These are phyloP conservation scores for Balaenoptera acutorostrata DNA, from an alignment of 2,113 vertebrate species.

Conservation along the genomic window DNA sequence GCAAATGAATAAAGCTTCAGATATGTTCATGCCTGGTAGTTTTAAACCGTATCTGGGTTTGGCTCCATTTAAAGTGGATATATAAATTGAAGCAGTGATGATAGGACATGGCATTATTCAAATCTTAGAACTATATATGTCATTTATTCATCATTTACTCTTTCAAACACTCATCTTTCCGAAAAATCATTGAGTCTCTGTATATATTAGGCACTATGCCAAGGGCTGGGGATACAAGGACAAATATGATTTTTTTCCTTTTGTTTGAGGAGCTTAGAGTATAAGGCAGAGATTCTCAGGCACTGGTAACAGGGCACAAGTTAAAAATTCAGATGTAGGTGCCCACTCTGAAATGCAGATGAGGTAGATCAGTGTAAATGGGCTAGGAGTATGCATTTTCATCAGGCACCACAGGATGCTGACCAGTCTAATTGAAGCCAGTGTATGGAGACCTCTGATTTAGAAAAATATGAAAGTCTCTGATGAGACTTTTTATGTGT, in stretches of 20 bases:
- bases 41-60: not conserved
- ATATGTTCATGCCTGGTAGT: not conserved
- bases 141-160: not conserved
- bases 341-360: too few relatives aligned
- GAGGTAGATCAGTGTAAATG: not conserved
- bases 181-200: not conserved
- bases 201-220: not conserved
- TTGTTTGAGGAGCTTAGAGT: not conserved
- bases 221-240: not conserved
- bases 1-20: not conserved
- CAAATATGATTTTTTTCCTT: not conserved
- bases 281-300: not conserved
- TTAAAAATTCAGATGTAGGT: not conserved
- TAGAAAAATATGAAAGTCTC: not conserved
- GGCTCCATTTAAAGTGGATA: not conserved
- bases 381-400: not conserved
- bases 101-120: not conserved
- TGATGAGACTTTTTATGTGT: not conserved
- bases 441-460: not conserved
- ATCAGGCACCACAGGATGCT: not conserved
- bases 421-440: not conserved
- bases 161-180: not conserved
- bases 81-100: not conserved
- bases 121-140: not conserved
- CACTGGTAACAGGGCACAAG: not conserved